Percentiles rank a stretch among this genome's conserved stretches.
Conservation (phyloP, 2,888 invertebrate species). For the Chaetogeoica ovagalla region DNA sequence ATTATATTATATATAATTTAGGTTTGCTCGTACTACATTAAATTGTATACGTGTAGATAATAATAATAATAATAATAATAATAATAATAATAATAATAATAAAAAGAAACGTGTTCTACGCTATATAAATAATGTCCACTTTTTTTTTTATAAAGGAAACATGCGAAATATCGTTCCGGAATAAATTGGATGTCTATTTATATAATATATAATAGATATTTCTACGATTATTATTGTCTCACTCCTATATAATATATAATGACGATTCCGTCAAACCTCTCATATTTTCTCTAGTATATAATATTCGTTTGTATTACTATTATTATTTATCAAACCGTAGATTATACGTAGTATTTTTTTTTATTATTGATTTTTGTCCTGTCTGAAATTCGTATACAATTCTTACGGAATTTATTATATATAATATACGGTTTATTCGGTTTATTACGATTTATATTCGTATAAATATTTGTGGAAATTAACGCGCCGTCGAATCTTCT, state of each 20-base stretch:
- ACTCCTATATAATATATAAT: too few species aligned
- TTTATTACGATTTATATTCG: too few species aligned
- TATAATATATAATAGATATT: slow-evolving; percentile 26
- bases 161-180: slow-evolving; percentile 19
- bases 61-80: too few species aligned
- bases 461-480: too few species aligned
- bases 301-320: background rate
- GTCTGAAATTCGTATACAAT: too few species aligned
- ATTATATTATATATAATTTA: too few species aligned
- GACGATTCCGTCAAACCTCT: slow-evolving; percentile 7
- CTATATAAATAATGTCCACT: background rate
- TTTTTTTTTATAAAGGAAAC: background rate
- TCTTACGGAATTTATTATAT: too few species aligned
- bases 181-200: slow-evolving; percentile 24
- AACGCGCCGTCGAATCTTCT: too few species aligned
- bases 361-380: background rate
- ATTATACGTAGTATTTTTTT: too few species aligned
- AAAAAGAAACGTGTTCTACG: background rate
- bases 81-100: background rate
- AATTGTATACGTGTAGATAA: background rate
- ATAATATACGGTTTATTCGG: too few species aligned
- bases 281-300: too few species aligned
- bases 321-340: too few species aligned
- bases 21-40: background rate
- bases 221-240: background rate